phyloP scores from a whole-genome alignment of 2,113 vertebrate genomes.

The Hippocampus mohnikei region DNA sequence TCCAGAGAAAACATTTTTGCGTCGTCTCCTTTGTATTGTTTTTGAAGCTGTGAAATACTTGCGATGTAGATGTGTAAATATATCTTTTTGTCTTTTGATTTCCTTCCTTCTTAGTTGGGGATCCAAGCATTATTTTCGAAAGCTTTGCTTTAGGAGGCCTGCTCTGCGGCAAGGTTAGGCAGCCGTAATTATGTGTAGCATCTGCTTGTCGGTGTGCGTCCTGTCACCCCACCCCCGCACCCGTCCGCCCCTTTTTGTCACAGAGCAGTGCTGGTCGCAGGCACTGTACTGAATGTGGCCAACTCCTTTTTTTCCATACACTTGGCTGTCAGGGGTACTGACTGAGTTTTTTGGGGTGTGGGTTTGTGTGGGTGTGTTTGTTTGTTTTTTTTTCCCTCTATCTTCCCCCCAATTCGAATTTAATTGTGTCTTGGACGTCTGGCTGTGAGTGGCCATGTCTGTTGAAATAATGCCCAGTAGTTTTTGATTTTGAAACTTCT shows the following conservation, averaged over 20 bases:
- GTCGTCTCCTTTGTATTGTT: constrained; percentile 47
- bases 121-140: not conserved
- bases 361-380: not conserved
- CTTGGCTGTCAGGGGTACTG: not conserved
- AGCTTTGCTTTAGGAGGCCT: constrained; percentile 1
- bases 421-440: not conserved
- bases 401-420: constrained; percentile 6
- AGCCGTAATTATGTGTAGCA: not conserved
- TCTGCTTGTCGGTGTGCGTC: constrained; percentile 7
- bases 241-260: not conserved
- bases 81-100: constrained; percentile 33
- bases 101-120: constrained; percentile 14
- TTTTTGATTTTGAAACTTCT: constrained; percentile 31
- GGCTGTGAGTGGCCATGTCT: constrained; percentile 9
- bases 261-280: not conserved
- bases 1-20: constrained; percentile 39
- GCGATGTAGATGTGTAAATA: constrained; percentile 66
- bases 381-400: not conserved
- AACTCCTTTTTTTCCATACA: not conserved
- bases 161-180: not conserved
- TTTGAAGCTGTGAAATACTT: constrained; percentile 69
- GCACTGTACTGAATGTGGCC: constrained; percentile 12
- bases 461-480: constrained; percentile 5
- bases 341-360: not conserved
- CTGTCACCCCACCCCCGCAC: not conserved